These are phyloP conservation scores for Trachymyrmex cornetzi DNA, from an alignment of 1,140 invertebrate genomes.

Conservation along the genomic window DNA sequence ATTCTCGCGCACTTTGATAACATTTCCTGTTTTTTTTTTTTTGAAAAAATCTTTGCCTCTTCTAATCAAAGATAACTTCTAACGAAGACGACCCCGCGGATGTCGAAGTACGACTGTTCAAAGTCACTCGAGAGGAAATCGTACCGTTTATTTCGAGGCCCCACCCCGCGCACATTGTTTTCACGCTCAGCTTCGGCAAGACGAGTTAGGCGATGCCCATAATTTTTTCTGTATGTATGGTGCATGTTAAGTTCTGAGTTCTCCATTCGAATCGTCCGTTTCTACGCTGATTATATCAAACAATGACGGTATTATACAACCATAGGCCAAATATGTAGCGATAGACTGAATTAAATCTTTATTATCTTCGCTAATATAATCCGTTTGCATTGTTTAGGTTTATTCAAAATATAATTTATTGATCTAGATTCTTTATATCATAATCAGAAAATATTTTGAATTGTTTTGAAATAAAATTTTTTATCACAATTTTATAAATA, in stretches of 20 bases:
- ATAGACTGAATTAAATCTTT: conserved; percentile 20
- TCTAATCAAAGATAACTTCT: not conserved
- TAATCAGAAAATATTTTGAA: not conserved
- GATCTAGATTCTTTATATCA: not conserved
- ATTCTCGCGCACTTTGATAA: not conserved
- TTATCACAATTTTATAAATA: not conserved
- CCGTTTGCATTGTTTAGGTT: not conserved
- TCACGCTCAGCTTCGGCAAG: conserved; percentile 69
- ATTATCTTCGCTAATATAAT: conserved; percentile 4
- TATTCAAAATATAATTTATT: not conserved
- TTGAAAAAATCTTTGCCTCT: not conserved
- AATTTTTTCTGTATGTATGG: conserved; percentile 76
- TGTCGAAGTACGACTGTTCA: conserved; percentile 63
- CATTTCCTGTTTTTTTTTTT: not conserved
- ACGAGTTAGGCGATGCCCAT: conserved; percentile 81
- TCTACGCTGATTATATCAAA: not conserved
- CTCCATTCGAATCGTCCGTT: conserved; percentile 19
- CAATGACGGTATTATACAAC: conserved; percentile 47
- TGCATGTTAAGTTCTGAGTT: conserved; percentile 35
- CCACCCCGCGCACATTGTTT: conserved; percentile 78
- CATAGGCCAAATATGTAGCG: not conserved
- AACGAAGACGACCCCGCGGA: not conserved
- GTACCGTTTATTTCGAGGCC: conserved; percentile 68
- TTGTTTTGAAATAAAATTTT: not conserved
- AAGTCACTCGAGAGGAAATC: conserved; percentile 53